phyloP scores from a whole-genome alignment of 2,797 vertebrate genomes.

The Enteromius paludinosus region DNA sequence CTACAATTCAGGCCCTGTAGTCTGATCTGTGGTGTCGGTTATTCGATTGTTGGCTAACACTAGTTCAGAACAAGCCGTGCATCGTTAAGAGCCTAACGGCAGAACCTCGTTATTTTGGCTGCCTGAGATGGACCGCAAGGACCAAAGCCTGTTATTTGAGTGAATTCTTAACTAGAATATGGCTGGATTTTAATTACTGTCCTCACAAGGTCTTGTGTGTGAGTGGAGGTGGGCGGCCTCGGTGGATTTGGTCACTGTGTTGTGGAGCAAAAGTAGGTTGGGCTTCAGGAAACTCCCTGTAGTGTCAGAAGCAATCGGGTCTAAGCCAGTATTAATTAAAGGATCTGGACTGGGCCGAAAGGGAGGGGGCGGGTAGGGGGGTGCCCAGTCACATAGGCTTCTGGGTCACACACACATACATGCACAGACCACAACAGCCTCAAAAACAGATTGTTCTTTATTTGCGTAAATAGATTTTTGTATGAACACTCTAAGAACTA shows the following conservation, averaged over 20 bases:
- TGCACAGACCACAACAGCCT: slow-evolving; percentile 31
- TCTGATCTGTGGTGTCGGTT: neutral
- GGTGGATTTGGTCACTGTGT: slow-evolving; percentile 59
- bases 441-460: slow-evolving; percentile 29
- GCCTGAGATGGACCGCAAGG: neutral
- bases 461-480: neutral
- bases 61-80: neutral
- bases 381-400: slow-evolving; percentile 60
- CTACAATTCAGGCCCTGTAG: neutral
- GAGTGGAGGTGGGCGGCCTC: slow-evolving; percentile 56
- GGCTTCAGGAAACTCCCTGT: slow-evolving; percentile 83
- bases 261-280: slow-evolving; percentile 72
- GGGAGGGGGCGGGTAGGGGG: slow-evolving; percentile 71
- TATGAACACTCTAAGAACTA: neutral
- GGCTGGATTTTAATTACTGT: slow-evolving; percentile 60
- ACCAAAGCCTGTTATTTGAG: slow-evolving; percentile 50
- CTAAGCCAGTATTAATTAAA: slow-evolving; percentile 87
- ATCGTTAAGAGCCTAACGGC: neutral
- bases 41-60: neutral
- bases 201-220: slow-evolving; percentile 56
- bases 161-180: slow-evolving; percentile 47
- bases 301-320: slow-evolving; percentile 82
- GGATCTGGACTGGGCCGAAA: slow-evolving; percentile 77
- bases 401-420: slow-evolving; percentile 44
- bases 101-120: neutral